Evolutionary conservation across 2,888 invertebrate genomes (phyloP).

Genomic region (Busseola fusca): DNA sequence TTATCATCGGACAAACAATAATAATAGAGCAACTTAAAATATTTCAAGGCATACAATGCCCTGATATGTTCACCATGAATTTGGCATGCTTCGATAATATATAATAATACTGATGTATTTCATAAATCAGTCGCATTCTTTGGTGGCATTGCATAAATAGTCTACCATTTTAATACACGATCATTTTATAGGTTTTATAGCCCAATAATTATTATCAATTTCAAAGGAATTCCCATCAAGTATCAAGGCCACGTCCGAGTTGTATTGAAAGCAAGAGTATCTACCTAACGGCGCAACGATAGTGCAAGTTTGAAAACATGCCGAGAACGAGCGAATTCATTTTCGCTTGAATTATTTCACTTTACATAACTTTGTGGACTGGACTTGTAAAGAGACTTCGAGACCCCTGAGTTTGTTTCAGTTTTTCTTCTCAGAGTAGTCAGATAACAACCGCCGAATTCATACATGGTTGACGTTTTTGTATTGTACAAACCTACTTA

Average conservation of each 20-base stretch:
- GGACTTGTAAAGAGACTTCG: too few relatives aligned
- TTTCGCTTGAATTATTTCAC: neutral
- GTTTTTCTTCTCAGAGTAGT: too few relatives aligned
- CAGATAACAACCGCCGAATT: too few relatives aligned
- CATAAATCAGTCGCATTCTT: slow-evolving; percentile 11
- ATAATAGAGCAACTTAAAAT: too few relatives aligned
- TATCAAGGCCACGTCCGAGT: slow-evolving; percentile 36
- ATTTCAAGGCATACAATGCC: neutral
- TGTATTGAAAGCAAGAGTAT: slow-evolving; percentile 20
- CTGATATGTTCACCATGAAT: accelerated
- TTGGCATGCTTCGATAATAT: neutral
- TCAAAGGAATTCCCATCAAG: slow-evolving; percentile 40
- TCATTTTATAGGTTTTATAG: slow-evolving; percentile 41
- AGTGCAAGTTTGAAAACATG: slow-evolving; percentile 9
- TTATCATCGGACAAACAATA: too few relatives aligned
- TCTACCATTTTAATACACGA: slow-evolving; percentile 17
- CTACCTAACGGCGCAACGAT: neutral
- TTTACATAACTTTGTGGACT: neutral
- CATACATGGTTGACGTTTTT: too few relatives aligned
- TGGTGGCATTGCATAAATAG: slow-evolving; percentile 25
- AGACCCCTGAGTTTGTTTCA: too few relatives aligned
- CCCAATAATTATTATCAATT: slow-evolving; percentile 37
- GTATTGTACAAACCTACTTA: too few relatives aligned
- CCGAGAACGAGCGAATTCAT: neutral
- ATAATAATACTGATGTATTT: slow-evolving; percentile 13